Evolutionary conservation across 2,113 vertebrate species (phyloP), one percentile per base, ranked within the genome.

Genomic region (Callospermophilus lateralis): DNA sequence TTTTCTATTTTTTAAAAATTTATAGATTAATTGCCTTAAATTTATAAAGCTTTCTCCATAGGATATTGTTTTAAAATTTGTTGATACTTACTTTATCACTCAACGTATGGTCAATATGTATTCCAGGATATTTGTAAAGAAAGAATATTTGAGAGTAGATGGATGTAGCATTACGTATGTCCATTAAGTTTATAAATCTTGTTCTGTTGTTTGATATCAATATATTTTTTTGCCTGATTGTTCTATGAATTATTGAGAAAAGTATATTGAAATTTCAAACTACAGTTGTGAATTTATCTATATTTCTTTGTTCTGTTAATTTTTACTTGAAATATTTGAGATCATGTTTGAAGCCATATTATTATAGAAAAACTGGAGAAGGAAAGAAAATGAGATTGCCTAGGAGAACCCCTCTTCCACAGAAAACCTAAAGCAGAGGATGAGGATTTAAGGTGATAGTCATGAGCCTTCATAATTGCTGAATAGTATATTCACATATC

Each of bases 301-400:
- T 74, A 34, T 63, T 95, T 93, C 13, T 81, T 90, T 76, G 7
- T 83, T 88, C 11, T n/a, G 8, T 79, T 93, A 61, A 55, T 26
- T 84, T 88, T 85, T 90, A 10, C 15, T 89, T 65, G 77, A 95
- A 80, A 76, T 96, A 65, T 74, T 74, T 77, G 30, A 72, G 13
- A 20, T 70, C 12, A 15, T 45, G 22, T 37, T 28, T 39, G 48
- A 95, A 39, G 70, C 30, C 32, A 45, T 70, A 37, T 74, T 86
- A 32, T 79, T 85, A 48, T 55, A 89, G 42, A 53, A 77, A 97
- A 96, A 58, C 34, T 58, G 86, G 26, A 89, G n/a, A 80, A 93
- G 42, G 53, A 85, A 58, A 87, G 6, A 72, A 84, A 89, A 63
- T 63, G 63, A 79, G 20, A 8, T 61, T 88, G 20, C 84, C 20